Evolutionary conservation across 2,888 invertebrate species (phyloP), one percentile per base, ranked within the genome.

Genomic region (Corythucha ciliata): DNA sequence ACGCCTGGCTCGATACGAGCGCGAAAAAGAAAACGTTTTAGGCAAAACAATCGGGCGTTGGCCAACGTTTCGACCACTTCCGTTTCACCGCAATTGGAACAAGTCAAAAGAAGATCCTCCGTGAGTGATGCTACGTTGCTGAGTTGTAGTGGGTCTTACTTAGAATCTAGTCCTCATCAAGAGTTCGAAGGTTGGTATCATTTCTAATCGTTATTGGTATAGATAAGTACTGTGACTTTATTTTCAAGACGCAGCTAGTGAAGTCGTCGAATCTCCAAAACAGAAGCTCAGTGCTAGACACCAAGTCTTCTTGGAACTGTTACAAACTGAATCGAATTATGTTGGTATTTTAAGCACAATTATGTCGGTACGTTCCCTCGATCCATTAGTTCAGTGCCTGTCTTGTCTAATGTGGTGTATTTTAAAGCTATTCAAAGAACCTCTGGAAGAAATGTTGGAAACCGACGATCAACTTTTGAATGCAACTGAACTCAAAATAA

Each of bases 281-380:
- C 53, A 57, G 37, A 75, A 77, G 60, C 74, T 81, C 67, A 81
- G 84, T 36, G 79, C 83, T 3, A 74, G 89, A 46, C 84, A 86
- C 64, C 83, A 83, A 70, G 86, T 88, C 44, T 87, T 87, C 67
- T 78, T 86, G 71, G 97, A 98, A 71, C 76, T 98, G 62, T 78
- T 90, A 57, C 90, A 93, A 69, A 98, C 98, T 1, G 98, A 98
- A 70, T 86, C 83, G 54, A 98, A 98, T 75, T 98, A 97, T 70
- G 93, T 97, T 54, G 85, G 84, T 56, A 93, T 97, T 65, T 76
- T 98, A 62, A 81, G 88, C 63, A 92, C 92, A 32, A 90, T 98
- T 64, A 80, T 93, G 66, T 87, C 81, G 69, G 94, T 89, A 70
- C 72, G 75, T 67, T 21, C 14, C n/a, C n/a, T n/a, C n/a, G n/a